A percentile compares a stretch with the other conserved stretches of the same genome.
Evolutionary conservation across 1,140 invertebrate species (phyloP).

Genomic region (Drosophila lini): DNA sequence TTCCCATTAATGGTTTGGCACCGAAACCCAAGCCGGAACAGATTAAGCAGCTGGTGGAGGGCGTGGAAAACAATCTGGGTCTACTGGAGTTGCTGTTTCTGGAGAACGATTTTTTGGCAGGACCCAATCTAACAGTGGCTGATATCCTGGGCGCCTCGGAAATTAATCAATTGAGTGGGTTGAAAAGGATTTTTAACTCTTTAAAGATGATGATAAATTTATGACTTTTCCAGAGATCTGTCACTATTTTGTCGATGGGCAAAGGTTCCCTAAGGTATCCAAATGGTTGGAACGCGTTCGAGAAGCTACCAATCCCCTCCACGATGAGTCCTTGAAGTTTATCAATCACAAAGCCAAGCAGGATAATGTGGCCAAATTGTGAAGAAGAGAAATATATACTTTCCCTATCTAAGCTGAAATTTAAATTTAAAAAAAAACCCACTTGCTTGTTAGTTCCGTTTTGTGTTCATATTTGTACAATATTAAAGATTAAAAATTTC

Average conservation of each 20-base stretch:
- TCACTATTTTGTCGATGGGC: constrained; percentile 86
- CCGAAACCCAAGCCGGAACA: constrained; percentile 83
- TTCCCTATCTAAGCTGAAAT: too few species aligned
- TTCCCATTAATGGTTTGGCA: constrained; percentile 84
- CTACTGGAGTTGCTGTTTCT: constrained; percentile 88
- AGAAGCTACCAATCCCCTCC: constrained; percentile 86
- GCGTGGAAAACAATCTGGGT: constrained; percentile 85
- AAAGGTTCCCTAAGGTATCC: constrained; percentile 86
- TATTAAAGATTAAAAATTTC: constrained; percentile 33
- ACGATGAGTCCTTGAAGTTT: constrained; percentile 86
- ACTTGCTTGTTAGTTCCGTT: constrained; percentile 23
- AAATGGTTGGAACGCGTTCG: constrained; percentile 88
- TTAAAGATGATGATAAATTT: neutral
- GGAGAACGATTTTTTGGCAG: constrained; percentile 87
- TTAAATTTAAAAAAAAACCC: neutral
- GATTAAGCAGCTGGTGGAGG: constrained; percentile 85
- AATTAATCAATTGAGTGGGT: constrained; percentile 91
- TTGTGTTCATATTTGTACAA: constrained; percentile 45
- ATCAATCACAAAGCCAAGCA: constrained; percentile 46
- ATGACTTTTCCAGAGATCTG: constrained; percentile 85
- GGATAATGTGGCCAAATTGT: constrained; percentile 37
- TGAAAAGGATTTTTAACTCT: too few species aligned
- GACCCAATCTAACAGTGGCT: constrained; percentile 89
- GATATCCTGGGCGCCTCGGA: constrained; percentile 92
- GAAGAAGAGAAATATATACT: neutral